A percentile compares a stretch with the other conserved stretches of the same genome.
These are phyloP conservation scores for Clavelina lepadiformis DNA, from an alignment of 23 tunicate species.

Conservation along the genomic window DNA sequence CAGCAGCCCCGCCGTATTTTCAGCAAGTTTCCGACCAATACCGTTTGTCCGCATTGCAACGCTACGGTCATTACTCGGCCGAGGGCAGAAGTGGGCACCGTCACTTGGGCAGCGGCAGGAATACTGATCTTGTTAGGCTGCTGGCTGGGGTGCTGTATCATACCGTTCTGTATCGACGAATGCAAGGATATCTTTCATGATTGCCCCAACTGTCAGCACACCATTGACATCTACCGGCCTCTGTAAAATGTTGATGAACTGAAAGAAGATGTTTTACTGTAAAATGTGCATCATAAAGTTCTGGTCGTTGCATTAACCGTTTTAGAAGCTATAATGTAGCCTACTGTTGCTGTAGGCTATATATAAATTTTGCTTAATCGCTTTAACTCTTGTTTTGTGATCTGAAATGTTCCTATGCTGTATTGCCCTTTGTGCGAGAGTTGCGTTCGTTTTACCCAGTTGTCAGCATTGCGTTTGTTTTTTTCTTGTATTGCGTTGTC, in stretches of 20 bases:
- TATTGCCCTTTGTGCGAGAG: no score
- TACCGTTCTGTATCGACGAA: constrained; percentile 50
- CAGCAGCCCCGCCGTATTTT: neutral
- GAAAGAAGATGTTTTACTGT: no score
- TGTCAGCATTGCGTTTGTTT: no score
- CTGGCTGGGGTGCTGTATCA: constrained; percentile 57
- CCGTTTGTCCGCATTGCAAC: constrained; percentile 14
- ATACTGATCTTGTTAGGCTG: constrained; percentile 21
- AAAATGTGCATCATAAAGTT: no score
- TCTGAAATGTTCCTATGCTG: no score
- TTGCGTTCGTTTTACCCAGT: no score
- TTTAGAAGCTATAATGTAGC: no score
- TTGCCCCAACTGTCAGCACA: constrained; percentile 40
- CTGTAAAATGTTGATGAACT: constrained; percentile 3
- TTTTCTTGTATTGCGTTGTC: no score
- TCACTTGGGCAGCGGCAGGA: constrained; percentile 13
- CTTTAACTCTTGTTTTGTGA: no score
- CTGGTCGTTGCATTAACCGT: no score
- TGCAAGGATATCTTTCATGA: constrained; percentile 40
- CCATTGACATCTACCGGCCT: constrained; percentile 29
- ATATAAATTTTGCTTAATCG: no score
- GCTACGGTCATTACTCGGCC: constrained; percentile 6
- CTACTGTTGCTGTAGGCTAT: no score
- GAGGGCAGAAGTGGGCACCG: constrained; percentile 7
- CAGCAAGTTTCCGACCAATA: neutral